Evolutionary conservation across 2,888 invertebrate genomes (phyloP), one percentile per base, ranked within the genome.

Genomic region (Sylvicola fuscatus): DNA sequence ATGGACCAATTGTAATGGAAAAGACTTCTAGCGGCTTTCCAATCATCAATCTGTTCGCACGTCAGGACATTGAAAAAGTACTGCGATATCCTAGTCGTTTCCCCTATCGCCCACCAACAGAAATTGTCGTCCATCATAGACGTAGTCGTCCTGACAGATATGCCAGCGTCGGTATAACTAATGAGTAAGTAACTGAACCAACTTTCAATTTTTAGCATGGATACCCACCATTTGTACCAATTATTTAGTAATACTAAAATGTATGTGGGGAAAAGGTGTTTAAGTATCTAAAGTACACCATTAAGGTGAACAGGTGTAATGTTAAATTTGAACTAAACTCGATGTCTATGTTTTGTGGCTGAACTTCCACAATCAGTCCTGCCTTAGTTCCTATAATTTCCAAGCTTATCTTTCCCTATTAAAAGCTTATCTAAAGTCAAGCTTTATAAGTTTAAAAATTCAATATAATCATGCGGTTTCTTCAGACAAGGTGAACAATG

Each of bases 181-280:
- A 84, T 53, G 82, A 82, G 75, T 83, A 62, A 71, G 79, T 69
- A 51, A n/a, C n/a, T n/a, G n/a, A n/a, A n/a, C n/a, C n/a, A n/a
- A n/a, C n/a, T n/a, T n/a, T n/a, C 41, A 46, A 46, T 44, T 40
- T 17, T 33, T 29, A n/a, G n/a, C n/a, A n/a, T n/a, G n/a, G 12
- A 6, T 33, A 14, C 14, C 6, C 32, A 21, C 21, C 16, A 32
- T 30, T 12, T 28, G 27, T 14, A 16, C 12, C 33, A 34, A 27
- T 12, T 29, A 21, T 21, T 35, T 32, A 38, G 29, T n/a, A n/a
- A n/a, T n/a, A n/a, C n/a, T n/a, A n/a, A n/a, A n/a, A n/a, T n/a
- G n/a, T n/a, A n/a, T n/a, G n/a, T n/a, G n/a, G n/a, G n/a, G n/a
- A n/a, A n/a, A n/a, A n/a, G n/a, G n/a, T n/a, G n/a, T n/a, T n/a